Evolutionary conservation across 1,140 invertebrate species (phyloP).

Genomic region (Latrodectus geometricus): DNA sequence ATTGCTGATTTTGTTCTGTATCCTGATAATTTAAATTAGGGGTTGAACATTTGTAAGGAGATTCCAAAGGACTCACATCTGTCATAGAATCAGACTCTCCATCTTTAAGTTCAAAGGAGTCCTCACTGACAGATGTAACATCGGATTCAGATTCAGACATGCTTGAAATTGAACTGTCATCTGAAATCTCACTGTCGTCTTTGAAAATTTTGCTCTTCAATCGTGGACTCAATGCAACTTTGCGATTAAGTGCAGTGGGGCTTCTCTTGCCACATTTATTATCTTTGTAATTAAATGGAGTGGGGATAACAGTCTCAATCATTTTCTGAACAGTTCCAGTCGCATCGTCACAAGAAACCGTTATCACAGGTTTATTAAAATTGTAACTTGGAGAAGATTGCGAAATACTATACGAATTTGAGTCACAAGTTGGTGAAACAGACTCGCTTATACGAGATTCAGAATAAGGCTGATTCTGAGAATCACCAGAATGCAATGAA

Average conservation of each 20-base stretch:
- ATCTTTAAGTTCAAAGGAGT: constrained; percentile 36
- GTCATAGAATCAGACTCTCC: constrained; percentile 50
- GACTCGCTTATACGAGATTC: neutral
- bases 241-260: neutral
- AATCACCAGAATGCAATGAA: neutral
- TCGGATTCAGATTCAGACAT: constrained; percentile 44
- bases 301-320: constrained; percentile 51
- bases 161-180: constrained; percentile 51
- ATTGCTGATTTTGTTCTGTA: neutral
- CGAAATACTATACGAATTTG: neutral
- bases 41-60: constrained; percentile 18
- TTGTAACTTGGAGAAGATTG: constrained; percentile 20
- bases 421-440: neutral
- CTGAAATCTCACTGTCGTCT: constrained; percentile 39
- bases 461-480: neutral
- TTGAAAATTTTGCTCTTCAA: constrained; percentile 35
- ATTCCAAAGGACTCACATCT: constrained; percentile 49
- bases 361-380: constrained; percentile 40
- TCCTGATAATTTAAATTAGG: neutral
- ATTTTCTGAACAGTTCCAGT: constrained; percentile 39
- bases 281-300: constrained; percentile 41
- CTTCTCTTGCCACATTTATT: constrained; percentile 26
- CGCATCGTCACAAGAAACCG: constrained; percentile 40
- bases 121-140: constrained; percentile 29
- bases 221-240: constrained; percentile 11